Evolutionary conservation across 1,140 invertebrate species (phyloP).

Genomic region (Listronotus bonariensis): DNA sequence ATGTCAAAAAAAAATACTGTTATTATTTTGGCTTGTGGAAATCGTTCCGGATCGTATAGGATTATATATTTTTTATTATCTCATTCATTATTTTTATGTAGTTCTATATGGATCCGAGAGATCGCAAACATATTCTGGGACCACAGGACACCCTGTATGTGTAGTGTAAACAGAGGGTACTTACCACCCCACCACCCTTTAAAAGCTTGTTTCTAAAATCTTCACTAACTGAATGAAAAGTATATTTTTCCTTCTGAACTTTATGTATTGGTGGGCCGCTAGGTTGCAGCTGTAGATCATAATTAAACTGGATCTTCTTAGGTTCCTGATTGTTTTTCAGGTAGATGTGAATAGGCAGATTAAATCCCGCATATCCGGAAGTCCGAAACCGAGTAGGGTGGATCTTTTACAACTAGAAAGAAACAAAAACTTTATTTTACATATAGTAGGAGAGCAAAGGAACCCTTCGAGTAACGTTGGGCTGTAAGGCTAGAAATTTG

Average conservation of each 20-base stretch:
- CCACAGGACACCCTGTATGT: too few relatives aligned
- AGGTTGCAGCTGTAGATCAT: slow-evolving; percentile 83
- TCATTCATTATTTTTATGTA: too few relatives aligned
- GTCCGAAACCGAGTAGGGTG: slow-evolving; percentile 91
- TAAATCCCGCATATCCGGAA: slow-evolving; percentile 93
- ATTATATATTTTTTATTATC: too few relatives aligned
- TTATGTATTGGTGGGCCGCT: slow-evolving; percentile 71
- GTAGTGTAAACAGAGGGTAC: too few relatives aligned
- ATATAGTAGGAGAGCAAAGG: too few relatives aligned
- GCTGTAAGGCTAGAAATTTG: too few relatives aligned
- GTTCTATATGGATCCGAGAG: too few relatives aligned
- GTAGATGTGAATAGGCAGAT: slow-evolving; percentile 87
- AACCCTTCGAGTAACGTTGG: too few relatives aligned
- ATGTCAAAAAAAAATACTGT: too few relatives aligned
- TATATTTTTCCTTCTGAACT: slow-evolving; percentile 74
- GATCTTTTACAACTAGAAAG: slow-evolving; percentile 80
- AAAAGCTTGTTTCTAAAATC: slow-evolving; percentile 88
- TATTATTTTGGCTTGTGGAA: too few relatives aligned
- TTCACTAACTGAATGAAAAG: slow-evolving; percentile 81
- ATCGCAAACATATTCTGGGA: too few relatives aligned
- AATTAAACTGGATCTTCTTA: slow-evolving; percentile 82
- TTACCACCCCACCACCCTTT: slow-evolving; percentile 78
- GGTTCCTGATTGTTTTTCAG: slow-evolving; percentile 91
- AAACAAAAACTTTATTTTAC: slow-evolving; percentile 33
- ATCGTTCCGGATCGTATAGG: too few relatives aligned